Evolutionary conservation across 2,113 vertebrate species (phyloP), one percentile per base, ranked within the genome.

Genomic region (Suricata suricatta): DNA sequence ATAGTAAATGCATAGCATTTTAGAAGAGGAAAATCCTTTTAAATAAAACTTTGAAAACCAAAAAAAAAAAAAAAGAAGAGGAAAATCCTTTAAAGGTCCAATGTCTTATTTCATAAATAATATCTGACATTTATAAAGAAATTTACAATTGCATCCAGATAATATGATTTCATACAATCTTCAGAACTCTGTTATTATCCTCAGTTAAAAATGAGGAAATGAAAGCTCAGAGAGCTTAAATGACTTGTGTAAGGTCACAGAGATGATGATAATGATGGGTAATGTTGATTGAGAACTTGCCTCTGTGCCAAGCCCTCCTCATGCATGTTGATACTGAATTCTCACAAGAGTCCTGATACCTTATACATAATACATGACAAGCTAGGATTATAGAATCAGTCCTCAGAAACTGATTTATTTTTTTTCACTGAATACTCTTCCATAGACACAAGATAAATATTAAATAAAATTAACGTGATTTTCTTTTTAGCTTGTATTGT

Each of bases 61-160:
- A n/a, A n/a, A n/a, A n/a, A n/a, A n/a, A n/a, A n/a, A n/a, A n/a
- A n/a, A n/a, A n/a, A 93, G 74, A 92, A 93, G 41, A 94, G 27
- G 50, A 88, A 96, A 92, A 77, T 66, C 93, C 10, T 71, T 82
- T 82, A 86, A 92, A 92, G 5, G 52, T 71, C 25, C 63, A 92
- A 16, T 60, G n/a, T 68, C 10, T 19, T 83, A 16, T 94, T 86
- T 96, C 64, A 88, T 54, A 93, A 69, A 83, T 93, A 93, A 64
- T 57, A 87, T 84, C 7, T 80, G 91, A 93, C n/a, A 90, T 80
- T 95, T 96, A 74, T 69, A 93, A 96, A 94, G 60, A 83, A 95
- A 81, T 88, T 93, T 95, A 93, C 6, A 93, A 27, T 94, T 96
- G 31, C 33, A 90, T 90, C 57, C 54, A 82, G 35, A 91, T 76